A percentile compares a stretch with the other conserved stretches of the same genome.
Conservation (phyloP, 1,140 invertebrate species). For the Branchinecta lynchi region DNA sequence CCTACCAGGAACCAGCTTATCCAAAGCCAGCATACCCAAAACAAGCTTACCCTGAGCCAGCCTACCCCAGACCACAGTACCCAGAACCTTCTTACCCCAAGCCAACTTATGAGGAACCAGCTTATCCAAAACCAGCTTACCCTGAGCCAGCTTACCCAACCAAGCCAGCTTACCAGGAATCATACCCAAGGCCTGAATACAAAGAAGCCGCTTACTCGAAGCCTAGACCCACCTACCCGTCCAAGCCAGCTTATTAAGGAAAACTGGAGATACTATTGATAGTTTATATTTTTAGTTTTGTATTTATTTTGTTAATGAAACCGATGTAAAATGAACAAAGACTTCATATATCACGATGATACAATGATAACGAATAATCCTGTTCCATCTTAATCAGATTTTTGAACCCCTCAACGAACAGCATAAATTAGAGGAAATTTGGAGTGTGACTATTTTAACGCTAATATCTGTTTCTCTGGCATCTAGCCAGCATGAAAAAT, state of each 20-base stretch:
- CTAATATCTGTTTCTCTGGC: too few relatives aligned
- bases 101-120: background rate
- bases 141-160: background rate
- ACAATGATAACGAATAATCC: too few relatives aligned
- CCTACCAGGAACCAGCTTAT: background rate
- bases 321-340: background rate
- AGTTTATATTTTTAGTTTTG: slow-evolving; percentile 5
- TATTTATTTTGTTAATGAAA: slow-evolving; percentile 5
- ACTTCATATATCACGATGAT: too few relatives aligned
- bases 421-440: too few relatives aligned
- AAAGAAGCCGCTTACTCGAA: background rate
- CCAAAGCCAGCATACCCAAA: background rate
- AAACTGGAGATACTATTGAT: background rate
- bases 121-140: background rate
- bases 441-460: too few relatives aligned
- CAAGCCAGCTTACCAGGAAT: background rate
- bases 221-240: background rate
- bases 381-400: too few relatives aligned
- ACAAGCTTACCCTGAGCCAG: slow-evolving; percentile 5
- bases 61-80: background rate
- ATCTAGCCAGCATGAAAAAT: too few relatives aligned
- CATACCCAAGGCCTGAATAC: background rate
- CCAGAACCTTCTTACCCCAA: background rate
- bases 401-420: too few relatives aligned
- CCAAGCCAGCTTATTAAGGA: background rate